Conservation (phyloP, 2,888 invertebrate species). For the Unio delphinus region DNA sequence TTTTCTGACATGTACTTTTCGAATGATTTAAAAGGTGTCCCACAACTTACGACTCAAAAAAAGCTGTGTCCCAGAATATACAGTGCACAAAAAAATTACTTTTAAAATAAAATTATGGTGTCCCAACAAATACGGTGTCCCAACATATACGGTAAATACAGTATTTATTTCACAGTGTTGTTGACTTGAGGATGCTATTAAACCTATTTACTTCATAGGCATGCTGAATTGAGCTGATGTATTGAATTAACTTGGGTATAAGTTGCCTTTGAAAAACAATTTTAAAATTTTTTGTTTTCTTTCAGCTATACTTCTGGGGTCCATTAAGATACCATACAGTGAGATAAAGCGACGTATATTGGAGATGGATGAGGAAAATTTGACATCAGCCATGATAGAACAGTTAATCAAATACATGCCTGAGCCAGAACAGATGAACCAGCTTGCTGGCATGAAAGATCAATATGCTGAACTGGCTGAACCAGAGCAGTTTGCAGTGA, state of each 20-base stretch:
- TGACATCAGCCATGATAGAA: slow-evolving; percentile 90
- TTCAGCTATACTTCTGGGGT: slow-evolving; percentile 74
- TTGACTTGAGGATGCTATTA: no score
- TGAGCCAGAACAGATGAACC: slow-evolving; percentile 86
- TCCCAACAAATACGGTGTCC: no score
- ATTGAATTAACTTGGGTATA: neutral
- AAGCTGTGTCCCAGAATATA: no score
- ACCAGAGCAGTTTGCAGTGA: slow-evolving; percentile 95
- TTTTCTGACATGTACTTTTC: no score
- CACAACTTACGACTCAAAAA: no score
- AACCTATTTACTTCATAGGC: no score
- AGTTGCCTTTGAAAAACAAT: neutral
- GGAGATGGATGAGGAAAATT: slow-evolving; percentile 87
- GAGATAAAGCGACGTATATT: slow-evolving; percentile 83
- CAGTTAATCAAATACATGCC: slow-evolving; percentile 93
- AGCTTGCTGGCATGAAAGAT: slow-evolving; percentile 85
- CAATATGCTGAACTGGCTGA: slow-evolving; percentile 83
- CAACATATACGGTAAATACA: no score
- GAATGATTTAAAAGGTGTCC: no score
- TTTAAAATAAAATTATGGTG: no score
- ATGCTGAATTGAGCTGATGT: neutral
- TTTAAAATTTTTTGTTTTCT: neutral
- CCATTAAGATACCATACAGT: slow-evolving; percentile 73
- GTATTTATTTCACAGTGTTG: no score
- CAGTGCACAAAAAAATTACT: no score